phyloP scores from a whole-genome alignment of 1,140 invertebrate species.

The Olivierus martensii region DNA sequence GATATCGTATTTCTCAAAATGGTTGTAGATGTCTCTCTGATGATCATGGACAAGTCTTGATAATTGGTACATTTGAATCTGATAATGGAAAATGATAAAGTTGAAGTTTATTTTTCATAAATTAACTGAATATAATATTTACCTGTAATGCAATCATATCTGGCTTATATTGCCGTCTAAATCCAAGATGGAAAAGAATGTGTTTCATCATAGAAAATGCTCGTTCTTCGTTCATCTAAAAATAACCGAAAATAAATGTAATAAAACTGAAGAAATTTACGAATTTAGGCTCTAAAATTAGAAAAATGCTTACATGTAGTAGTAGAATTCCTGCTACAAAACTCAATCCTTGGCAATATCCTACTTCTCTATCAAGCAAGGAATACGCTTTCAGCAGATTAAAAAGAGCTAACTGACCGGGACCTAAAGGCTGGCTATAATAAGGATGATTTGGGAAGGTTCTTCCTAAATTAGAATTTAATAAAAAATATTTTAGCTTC shows the following conservation, averaged over 20 bases:
- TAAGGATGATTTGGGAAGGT: slow-evolving; percentile 91
- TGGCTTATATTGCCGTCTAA: slow-evolving; percentile 75
- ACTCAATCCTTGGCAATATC: slow-evolving; percentile 89
- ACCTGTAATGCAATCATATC: slow-evolving; percentile 85
- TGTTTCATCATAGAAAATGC: slow-evolving; percentile 77
- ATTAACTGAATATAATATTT: slow-evolving; percentile 8
- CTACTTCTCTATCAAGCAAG: slow-evolving; percentile 80
- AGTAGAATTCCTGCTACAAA: slow-evolving; percentile 87
- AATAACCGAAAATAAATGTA: slow-evolving; percentile 11
- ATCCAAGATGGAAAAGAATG: slow-evolving; percentile 74
- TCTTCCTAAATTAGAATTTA: slow-evolving; percentile 41
- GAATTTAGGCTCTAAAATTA: slow-evolving; percentile 15
- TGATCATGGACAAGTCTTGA: slow-evolving; percentile 82
- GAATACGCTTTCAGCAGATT: slow-evolving; percentile 94
- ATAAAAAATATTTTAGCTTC: too few relatives aligned
- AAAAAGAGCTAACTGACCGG: slow-evolving; percentile 82
- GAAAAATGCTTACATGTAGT: slow-evolving; percentile 59
- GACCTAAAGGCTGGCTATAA: slow-evolving; percentile 69
- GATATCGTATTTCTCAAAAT: slow-evolving; percentile 79
- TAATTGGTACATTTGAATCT: slow-evolving; percentile 74
- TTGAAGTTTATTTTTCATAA: slow-evolving; percentile 2
- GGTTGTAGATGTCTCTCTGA: slow-evolving; percentile 66
- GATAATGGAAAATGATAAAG: slow-evolving; percentile 20
- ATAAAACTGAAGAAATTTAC: slow-evolving; percentile 1
- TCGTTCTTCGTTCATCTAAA: slow-evolving; percentile 74